Base-by-base conservation (phyloP, 1,140 invertebrate species). In the Bombus confusus region DNA sequence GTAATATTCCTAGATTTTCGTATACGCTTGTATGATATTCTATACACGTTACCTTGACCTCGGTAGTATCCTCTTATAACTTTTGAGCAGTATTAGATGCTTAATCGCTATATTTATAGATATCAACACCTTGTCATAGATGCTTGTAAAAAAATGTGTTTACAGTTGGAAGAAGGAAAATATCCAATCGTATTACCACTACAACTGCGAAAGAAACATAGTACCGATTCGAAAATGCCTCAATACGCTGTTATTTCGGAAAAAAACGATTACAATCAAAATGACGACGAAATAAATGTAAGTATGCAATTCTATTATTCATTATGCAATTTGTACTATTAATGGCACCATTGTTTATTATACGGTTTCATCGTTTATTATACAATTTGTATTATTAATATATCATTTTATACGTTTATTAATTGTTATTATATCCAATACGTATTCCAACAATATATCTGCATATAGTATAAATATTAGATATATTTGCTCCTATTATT, bases 211-310 rank as follows among this genome's bases (percentile, higher is more conserved):
- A 82, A 86, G 28, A 91, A 89, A 62, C 64, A 82, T 34, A 76
- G 1, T 9, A 28, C 47, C 9, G 68, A 76, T 31, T 73, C 90
- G 4, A 90, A 78, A 78, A 68, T 83, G 41, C 85, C 91, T 1
- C 87, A 82, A 6, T 91, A 91, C 8, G 57, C 90, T 15, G 82
- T 91, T 39, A 89, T 90, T 59, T 64, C 86, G 13, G 83, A 85
- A 43, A 91, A 87, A 18, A 8, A 34, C 2, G 37, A 74, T 5
- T 25, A 64, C 41, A 75, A 68, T 34, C 78, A 52, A 28, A 69
- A 68, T 28, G 71, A 41, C 6, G 88, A 90, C 34, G 82, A 72
- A 5, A 43, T 41, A 18, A 39, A 77, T n/a, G 88, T 91, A 72
- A 90, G 85, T 83, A 22, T 22, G 18, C 47, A 72, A 15, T 31